Base-by-base conservation (phyloP, 2,888 invertebrate species). In the Blastobasis adustella region DNA sequence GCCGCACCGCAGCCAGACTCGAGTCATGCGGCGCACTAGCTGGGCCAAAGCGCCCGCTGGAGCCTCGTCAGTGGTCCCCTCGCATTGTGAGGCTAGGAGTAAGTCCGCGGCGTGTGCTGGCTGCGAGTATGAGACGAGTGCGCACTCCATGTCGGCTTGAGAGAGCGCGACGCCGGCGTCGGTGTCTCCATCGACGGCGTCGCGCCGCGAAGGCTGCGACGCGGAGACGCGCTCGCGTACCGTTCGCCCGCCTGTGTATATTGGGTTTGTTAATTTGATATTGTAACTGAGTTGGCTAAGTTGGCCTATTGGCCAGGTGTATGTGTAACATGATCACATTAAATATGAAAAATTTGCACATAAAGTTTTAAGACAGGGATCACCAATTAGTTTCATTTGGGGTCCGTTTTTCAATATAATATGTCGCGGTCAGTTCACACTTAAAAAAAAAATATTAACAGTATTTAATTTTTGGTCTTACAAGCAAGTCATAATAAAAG, bases 1-100 rank as follows among this genome's bases (percentile, higher is more conserved):
- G 63, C 89, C 90, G 37, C 92, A 92, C 52, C 90, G 92, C 51
- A 97, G 94, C 85, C 96, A 96, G 87, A 98, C 96, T 64, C 98
- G 91, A 46, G 98, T 98, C 96, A 98, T 95, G 66, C 98, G 92
- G 55, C 95, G 93, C 47, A 96, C 96, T 67, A 97, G 85, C 67
- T 92, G 91, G 79, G 47, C 8, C 36, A 46, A 49, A 37, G 45
- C 44, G 53, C 54, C 51, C 37, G 63, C 49, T 93, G 94, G 49
- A 92, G 92, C 49, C 93, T 81, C 53, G 87, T 10, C 62, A 93
- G 92, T 51, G 94, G 86, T 43, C 90, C 89, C 42, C 82, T 77
- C 42, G 23, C 23, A 77, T 76, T 95, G 95, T 46, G 93, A 90
- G 63, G 90, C 91, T 10, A 96, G 87, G 66, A 97, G 86, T 71